Conservation (phyloP, 2,113 vertebrate species). For the Melospiza melodia region DNA sequence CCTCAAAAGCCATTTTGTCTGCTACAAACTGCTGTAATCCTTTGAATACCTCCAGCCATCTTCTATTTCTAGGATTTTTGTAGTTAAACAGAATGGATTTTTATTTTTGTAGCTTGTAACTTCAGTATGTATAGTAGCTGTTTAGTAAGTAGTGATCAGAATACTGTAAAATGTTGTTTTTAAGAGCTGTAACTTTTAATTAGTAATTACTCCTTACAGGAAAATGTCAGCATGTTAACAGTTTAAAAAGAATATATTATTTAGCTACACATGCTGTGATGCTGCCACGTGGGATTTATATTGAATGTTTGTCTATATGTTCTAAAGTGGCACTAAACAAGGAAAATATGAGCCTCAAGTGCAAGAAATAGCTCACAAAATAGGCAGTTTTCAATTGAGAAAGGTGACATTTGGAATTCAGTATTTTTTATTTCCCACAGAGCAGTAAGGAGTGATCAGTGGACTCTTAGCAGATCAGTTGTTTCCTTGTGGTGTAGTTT, state of each 20-base stretch:
- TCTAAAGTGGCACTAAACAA: conserved; percentile 41
- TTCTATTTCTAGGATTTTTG: conserved; percentile 48
- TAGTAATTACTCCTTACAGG: background rate
- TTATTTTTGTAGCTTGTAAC: conserved; percentile 72
- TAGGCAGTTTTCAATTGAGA: background rate
- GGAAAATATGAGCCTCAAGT: background rate
- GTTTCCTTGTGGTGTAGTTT: background rate
- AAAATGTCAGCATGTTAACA: conserved; percentile 46
- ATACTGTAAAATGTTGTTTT: conserved; percentile 37
- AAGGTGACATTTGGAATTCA: background rate
- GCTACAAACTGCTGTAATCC: background rate
- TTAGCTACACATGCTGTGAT: conserved; percentile 8
- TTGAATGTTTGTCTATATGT: conserved; percentile 1
- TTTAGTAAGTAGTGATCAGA: conserved; percentile 10
- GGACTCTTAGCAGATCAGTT: background rate
- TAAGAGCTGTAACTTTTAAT: background rate
- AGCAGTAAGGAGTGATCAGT: background rate
- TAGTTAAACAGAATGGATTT: conserved; percentile 46
- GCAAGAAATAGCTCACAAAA: background rate
- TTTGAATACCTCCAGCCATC: background rate
- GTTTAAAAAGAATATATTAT: background rate
- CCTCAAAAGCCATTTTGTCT: conserved; percentile 23
- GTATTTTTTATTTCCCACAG: background rate
- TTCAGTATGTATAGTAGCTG: conserved; percentile 22
- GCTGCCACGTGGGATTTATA: conserved; percentile 43